A percentile compares a stretch with the other conserved stretches of the same genome.
Evolutionary conservation across 2,797 vertebrate genomes (phyloP).

Genomic region (Chromobotia macracanthus): DNA sequence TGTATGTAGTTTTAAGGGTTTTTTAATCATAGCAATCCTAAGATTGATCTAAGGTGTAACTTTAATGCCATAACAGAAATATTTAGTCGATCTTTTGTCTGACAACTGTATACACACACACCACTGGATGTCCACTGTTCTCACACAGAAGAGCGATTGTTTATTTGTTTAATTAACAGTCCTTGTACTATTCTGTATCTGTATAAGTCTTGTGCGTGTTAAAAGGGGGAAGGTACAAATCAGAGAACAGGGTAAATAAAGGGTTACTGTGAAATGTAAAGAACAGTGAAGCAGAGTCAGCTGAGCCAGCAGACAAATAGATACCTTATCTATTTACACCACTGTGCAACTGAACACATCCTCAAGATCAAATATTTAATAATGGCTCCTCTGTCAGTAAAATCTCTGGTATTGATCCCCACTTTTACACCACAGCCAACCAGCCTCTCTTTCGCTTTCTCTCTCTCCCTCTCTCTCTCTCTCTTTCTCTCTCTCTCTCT

Average conservation of each 20-base stretch:
- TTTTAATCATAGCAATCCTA: background rate
- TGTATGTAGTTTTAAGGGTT: background rate
- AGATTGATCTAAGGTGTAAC: background rate
- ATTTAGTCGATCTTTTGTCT: background rate
- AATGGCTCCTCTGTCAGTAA: conserved; percentile 31
- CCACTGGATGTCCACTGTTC: background rate
- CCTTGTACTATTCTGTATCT: background rate
- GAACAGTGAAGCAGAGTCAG: conserved; percentile 31
- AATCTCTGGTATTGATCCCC: conserved; percentile 34
- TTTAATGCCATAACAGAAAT: background rate
- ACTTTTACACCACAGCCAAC: conserved; percentile 22
- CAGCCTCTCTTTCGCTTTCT: too few relatives aligned
- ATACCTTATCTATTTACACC: conserved; percentile 22
- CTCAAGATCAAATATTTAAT: conserved; percentile 33
- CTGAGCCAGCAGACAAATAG: conserved; percentile 34
- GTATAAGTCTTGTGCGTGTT: background rate
- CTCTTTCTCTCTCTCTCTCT: background rate
- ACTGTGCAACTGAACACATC: conserved; percentile 39
- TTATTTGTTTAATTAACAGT: background rate
- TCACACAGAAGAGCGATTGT: background rate
- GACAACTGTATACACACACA: background rate
- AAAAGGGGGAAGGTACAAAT: background rate
- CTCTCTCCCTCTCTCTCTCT: too few relatives aligned
- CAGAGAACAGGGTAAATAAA: conserved; percentile 9
- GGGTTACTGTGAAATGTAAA: conserved; percentile 23